Conservation (phyloP, 2,113 vertebrate species). For the Phocoena phocoena region DNA sequence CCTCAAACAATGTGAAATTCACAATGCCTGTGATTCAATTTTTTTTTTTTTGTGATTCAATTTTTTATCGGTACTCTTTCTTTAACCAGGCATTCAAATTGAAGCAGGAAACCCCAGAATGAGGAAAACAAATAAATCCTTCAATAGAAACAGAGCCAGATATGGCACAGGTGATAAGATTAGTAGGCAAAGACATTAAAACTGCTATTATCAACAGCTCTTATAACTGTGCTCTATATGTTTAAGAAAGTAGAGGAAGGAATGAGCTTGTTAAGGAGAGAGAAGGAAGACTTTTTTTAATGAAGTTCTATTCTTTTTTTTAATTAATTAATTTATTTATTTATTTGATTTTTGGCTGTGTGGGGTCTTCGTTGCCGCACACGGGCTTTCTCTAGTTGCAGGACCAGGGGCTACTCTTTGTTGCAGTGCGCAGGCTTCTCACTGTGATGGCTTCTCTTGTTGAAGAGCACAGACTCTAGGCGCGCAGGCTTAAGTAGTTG, state of each 20-base stretch:
- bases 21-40: neutral
- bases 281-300: neutral
- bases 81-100: neutral
- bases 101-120: slow-evolving; percentile 30
- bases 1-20: slow-evolving; percentile 35
- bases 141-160: slow-evolving; percentile 16
- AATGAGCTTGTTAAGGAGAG: neutral
- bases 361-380: no score
- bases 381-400: no score
- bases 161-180: slow-evolving; percentile 36
- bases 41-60: neutral
- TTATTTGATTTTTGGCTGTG: no score
- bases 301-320: no score
- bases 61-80: neutral
- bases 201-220: neutral
- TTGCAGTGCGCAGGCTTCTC: no score
- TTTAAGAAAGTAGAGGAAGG: slow-evolving; percentile 15
- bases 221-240: neutral
- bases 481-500: no score
- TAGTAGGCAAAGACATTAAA: slow-evolving; percentile 28
- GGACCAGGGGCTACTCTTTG: no score
- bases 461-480: no score
- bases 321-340: no score
- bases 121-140: neutral
- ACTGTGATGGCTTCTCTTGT: no score